Evolutionary conservation across 2,888 invertebrate species (phyloP), one percentile per base, ranked within the genome.

Genomic region (Cantharis lateralis): DNA sequence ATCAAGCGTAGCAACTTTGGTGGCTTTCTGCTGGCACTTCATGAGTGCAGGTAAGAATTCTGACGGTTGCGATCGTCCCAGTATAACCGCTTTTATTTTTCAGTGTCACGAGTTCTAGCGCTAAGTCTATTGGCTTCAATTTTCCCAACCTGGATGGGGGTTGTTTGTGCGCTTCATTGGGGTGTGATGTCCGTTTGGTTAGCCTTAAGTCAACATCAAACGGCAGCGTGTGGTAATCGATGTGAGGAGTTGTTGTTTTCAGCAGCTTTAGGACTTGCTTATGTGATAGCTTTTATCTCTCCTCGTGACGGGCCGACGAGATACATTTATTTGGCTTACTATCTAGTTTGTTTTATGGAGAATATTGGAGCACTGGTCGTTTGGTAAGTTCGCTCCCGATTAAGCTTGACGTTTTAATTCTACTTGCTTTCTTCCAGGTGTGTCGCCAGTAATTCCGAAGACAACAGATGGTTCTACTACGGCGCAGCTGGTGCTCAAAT

Each of bases 231-330:
- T 78, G 85, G 86, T 71, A 88, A 85, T 77, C 84, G 88, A 71
- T 89, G 89, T 80, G 89, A 89, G 80, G 89, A 89, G 80, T 73
- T 89, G 20, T 81, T 89, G 20, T 82, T 91, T 70, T 90, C 91
- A 76, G 85, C 90, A 70, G 89, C 91, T 48, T 87, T 92, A 77
- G 92, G 91, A 3, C 88, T 91, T 78, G 91, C 92, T 1, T 91
- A 92, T 84, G 89, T 92, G 18, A 89, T 92, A 81, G 91, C 91
- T 68, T 92, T 91, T 84, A 89, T 92, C 78, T 91, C 92, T 78
- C 89, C 92, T 5, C 87, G 91, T 78, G 91, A 92, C 82, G 92
- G 91, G 48, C 90, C 91, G 48, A 92, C 92, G 3, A 87, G 92
- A 76, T 89, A 89, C 80, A 85, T 88, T n/a, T 89, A 89, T 80